phyloP scores from a whole-genome alignment of 2,797 vertebrate genomes.

The Pipistrellus kuhlii region DNA sequence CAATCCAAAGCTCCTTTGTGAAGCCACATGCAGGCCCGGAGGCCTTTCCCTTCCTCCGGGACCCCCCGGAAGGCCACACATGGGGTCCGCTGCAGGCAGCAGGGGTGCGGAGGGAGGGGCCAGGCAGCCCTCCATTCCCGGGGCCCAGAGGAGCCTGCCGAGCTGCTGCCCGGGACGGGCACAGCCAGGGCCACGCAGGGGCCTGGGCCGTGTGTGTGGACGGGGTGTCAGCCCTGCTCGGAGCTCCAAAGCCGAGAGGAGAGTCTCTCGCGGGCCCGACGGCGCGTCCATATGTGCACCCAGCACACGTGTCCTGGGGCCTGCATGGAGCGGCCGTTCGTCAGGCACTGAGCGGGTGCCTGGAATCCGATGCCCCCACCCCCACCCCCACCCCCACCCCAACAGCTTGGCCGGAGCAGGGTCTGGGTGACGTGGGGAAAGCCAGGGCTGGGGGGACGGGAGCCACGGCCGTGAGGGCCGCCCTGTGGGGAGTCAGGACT shows the following conservation, averaged over 20 bases:
- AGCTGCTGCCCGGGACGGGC: not conserved
- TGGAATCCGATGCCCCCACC: fast-evolving
- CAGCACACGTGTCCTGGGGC: fast-evolving
- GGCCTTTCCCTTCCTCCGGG: not conserved
- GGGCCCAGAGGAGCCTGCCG: not conserved
- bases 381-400: no score
- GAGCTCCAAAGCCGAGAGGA: not conserved
- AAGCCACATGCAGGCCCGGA: not conserved
- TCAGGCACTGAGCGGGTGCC: not conserved
- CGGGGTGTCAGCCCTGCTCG: no score
- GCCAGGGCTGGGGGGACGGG: not conserved
- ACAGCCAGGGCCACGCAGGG: no score
- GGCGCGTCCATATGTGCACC: not conserved
- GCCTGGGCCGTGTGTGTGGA: fast-evolving
- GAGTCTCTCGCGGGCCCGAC: fast-evolving
- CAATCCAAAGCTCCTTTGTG: not conserved
- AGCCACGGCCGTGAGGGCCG: fast-evolving
- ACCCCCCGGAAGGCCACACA: not conserved
- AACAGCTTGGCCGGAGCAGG: not conserved
- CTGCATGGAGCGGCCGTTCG: fast-evolving
- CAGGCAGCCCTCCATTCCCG: not conserved
- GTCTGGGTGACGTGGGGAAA: not conserved
- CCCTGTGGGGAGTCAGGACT: not conserved
- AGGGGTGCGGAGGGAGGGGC: not conserved
- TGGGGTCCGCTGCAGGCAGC: not conserved